Base-by-base conservation (phyloP, 2,113 vertebrate species). In the Solea solea region DNA sequence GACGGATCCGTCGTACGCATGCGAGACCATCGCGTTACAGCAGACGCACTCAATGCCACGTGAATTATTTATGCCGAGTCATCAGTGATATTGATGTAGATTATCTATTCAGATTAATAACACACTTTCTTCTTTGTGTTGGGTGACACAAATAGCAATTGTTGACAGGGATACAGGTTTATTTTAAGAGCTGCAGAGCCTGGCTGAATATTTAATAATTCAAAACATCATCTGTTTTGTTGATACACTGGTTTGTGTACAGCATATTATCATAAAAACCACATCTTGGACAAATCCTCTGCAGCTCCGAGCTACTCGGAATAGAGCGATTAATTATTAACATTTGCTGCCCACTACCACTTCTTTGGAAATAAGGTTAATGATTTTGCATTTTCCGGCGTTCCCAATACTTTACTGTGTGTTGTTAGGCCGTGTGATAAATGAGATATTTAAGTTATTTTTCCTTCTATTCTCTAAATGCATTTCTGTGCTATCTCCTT, bases 301-400 rank as follows among this genome's bases (percentile, higher is more conserved):
- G 13, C 9, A 25, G 9, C 34, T 34, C 34, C 25, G 39, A 51
- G 64, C 7, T 39, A 1, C 2, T 39, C 7, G 45, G 40, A 61
- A 67, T 10, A 11, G 9, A 28, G 28, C 3, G 27, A 12, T 74
- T n/a, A 44, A 53, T 64, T 50, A 64, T 55, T 74, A 50, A 56
- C 45, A 52, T 3, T 4, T 60, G 9, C 48, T 3, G 21, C 25
- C 48, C 45, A 10, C 42, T 27, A 13, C 3, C 5, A 25, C 41
- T 44, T 5, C 4, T 49, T 13, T 77, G n/a, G 42, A 21, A 21
- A 6, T 3, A 3, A 9, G 10, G 12, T 52, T 54, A 8, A 49
- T 9, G 34, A 13, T 28, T n/a, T 63, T 16, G 6, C 12, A 11
- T 13, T 62, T 44, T 15, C 28, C 9, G 5, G 34, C 2, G 34